Percentiles rank a stretch among this genome's conserved stretches.
Conservation (phyloP, 1,140 invertebrate species). For the Trichomalopsis sarcophagae region DNA sequence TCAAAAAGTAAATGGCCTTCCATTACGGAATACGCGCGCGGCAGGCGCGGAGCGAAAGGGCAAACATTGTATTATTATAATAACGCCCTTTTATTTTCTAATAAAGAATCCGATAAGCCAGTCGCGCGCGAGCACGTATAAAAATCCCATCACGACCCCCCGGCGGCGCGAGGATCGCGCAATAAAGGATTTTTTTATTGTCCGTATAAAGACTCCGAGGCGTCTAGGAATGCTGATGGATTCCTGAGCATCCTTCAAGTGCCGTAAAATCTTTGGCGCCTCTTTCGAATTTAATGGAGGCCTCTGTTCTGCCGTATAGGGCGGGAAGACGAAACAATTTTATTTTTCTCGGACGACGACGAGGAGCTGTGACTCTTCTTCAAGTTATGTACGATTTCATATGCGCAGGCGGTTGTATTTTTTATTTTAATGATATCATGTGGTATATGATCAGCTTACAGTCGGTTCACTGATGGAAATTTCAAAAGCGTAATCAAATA, state of each 20-base stretch:
- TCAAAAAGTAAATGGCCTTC: neutral
- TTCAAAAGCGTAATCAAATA: too few species aligned
- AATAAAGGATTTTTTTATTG: slow-evolving; percentile 50
- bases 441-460: too few species aligned
- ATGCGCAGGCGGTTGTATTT: neutral
- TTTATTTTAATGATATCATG: too few species aligned
- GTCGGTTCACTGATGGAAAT: too few species aligned
- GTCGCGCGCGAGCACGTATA: slow-evolving; percentile 24
- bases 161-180: slow-evolving; percentile 14
- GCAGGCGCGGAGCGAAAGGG: too few species aligned
- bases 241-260: slow-evolving; percentile 49
- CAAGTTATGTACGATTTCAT: neutral
- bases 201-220: slow-evolving; percentile 42
- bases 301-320: neutral
- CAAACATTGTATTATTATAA: slow-evolving; percentile 46
- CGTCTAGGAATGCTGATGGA: slow-evolving; percentile 51
- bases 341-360: slow-evolving; percentile 7
- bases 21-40: neutral
- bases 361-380: neutral
- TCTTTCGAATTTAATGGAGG: slow-evolving; percentile 46
- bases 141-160: slow-evolving; percentile 39
- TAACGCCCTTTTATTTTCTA: slow-evolving; percentile 46
- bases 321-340: slow-evolving; percentile 43
- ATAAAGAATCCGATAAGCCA: slow-evolving; percentile 46
- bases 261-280: slow-evolving; percentile 39